Percentiles rank a stretch among this genome's conserved stretches.
These are phyloP conservation scores for Porites rus DNA, from an alignment of 92 coral and sea anemone species.

Conservation along the genomic window DNA sequence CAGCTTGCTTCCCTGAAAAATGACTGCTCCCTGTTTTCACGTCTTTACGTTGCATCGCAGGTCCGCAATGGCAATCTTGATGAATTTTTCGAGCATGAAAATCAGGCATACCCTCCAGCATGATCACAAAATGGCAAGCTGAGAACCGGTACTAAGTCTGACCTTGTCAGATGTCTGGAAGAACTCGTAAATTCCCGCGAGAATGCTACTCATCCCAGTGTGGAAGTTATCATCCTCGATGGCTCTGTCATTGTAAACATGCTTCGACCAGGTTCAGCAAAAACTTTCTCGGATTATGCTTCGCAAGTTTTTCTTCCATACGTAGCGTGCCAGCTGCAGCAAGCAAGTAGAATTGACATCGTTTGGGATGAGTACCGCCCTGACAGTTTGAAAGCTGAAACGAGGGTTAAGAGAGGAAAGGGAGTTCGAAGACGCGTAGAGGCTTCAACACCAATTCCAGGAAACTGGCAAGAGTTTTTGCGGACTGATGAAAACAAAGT, in stretches of 20 bases:
- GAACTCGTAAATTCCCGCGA: conserved; percentile 24
- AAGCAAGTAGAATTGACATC: conserved; percentile 50
- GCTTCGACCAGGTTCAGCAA: conserved; percentile 46
- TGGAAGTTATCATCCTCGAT: conserved; percentile 54
- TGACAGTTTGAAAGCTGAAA: conserved; percentile 54
- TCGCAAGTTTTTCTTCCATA: not conserved
- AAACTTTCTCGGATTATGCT: conserved; percentile 58
- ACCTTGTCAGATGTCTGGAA: conserved; percentile 50
- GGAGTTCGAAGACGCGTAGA: conserved; percentile 50
- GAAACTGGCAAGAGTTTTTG: conserved; percentile 43
- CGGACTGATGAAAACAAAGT: conserved; percentile 33
- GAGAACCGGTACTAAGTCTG: conserved; percentile 46
- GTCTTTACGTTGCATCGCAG: conserved; percentile 57
- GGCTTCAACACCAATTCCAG: conserved; percentile 39
- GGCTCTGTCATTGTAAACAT: conserved; percentile 64
- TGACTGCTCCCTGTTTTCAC: conserved; percentile 59
- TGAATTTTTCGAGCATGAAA: conserved; percentile 62
- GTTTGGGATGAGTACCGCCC: conserved; percentile 48
- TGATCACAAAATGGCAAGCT: conserved; percentile 60
- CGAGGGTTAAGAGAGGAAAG: conserved; percentile 49
- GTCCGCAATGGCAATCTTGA: conserved; percentile 62
- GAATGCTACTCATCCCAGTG: conserved; percentile 37
- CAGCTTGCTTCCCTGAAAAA: conserved; percentile 58
- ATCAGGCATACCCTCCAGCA: conserved; percentile 63
- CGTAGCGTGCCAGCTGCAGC: conserved; percentile 46